phyloP scores from a whole-genome alignment of 2,797 vertebrate species.

The Arctocebus calabarensis region DNA sequence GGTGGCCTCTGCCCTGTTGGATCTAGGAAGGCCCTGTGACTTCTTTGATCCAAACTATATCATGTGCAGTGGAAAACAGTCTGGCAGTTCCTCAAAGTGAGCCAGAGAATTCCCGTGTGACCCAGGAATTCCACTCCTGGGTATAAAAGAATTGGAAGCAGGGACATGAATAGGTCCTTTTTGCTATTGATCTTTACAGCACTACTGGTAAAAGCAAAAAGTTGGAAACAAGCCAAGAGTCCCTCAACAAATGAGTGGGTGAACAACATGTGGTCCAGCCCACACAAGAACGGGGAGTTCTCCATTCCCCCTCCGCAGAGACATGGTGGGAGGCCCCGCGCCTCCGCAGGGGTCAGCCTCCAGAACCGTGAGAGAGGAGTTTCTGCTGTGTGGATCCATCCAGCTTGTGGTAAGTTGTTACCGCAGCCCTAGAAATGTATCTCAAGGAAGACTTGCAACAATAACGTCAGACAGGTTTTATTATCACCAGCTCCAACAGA shows the following conservation, averaged over 20 bases:
- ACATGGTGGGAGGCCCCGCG: rapidly evolving
- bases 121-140: background rate
- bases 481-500: background rate
- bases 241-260: background rate
- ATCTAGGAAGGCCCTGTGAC: background rate
- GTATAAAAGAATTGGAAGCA: background rate
- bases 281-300: background rate
- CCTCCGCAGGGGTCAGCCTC: background rate
- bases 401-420: background rate
- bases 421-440: background rate
- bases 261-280: background rate
- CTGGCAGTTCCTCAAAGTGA: background rate
- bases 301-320: background rate
- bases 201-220: background rate
- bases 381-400: background rate
- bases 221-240: background rate
- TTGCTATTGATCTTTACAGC: too few species aligned
- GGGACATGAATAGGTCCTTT: background rate
- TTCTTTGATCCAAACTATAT: background rate
- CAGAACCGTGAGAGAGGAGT: background rate
- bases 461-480: rapidly evolving
- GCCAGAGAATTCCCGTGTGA: background rate
- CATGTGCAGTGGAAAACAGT: background rate
- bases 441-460: background rate
- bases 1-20: background rate